Evolutionary conservation across 37 sponge, comb jelly and placozoan species (phyloP).

Genomic region (Cladorhizidae sp.): DNA sequence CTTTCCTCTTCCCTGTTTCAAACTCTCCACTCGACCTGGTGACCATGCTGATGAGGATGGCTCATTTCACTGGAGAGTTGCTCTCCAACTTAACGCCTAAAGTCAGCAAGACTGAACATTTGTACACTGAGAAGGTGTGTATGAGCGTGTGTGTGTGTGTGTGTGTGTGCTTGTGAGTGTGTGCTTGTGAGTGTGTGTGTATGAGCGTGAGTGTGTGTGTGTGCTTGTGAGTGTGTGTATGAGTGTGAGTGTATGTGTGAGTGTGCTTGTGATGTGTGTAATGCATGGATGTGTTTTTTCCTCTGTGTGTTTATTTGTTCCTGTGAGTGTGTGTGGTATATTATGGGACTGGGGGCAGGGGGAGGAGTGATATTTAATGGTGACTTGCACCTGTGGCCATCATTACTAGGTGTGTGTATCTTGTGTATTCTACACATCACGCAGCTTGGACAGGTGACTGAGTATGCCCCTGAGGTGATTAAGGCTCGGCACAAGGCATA

Average conservation of each 20-base stretch:
- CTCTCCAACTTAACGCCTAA: constrained; percentile 48
- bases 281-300: no score
- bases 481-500: constrained; percentile 34
- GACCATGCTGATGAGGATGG: constrained; percentile 61
- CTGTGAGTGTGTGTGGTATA: no score
- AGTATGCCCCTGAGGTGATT: constrained; percentile 55
- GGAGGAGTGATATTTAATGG: no score
- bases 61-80: constrained; percentile 45
- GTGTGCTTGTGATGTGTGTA: no score
- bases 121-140: neutral
- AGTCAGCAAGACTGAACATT: neutral
- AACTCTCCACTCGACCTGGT: constrained; percentile 70
- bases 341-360: no score
- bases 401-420: neutral
- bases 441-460: neutral
- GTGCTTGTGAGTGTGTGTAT: no score
- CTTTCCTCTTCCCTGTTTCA: constrained; percentile 62
- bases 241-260: no score
- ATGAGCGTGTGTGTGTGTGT: neutral
- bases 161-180: no score
- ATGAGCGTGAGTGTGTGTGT: no score
- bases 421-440: neutral
- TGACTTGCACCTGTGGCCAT: neutral
- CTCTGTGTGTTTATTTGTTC: no score
- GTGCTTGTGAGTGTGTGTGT: no score